Conservation (phyloP, 2,113 vertebrate species). For the Eurystomus gularis region DNA sequence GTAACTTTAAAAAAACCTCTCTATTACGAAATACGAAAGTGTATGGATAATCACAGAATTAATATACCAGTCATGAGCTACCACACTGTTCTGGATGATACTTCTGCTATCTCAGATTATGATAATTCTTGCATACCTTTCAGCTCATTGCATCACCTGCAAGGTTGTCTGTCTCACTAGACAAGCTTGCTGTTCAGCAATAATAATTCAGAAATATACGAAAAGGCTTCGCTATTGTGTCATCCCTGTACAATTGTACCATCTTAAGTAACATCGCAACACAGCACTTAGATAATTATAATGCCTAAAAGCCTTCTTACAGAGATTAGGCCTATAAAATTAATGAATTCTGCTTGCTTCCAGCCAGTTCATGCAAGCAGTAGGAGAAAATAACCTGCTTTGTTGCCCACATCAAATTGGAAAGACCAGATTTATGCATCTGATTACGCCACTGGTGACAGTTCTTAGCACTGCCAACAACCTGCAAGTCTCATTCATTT, state of each 20-base stretch:
- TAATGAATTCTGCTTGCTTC: conserved; percentile 15
- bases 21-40: neutral
- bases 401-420: neutral
- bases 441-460: neutral
- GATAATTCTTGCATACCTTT: neutral
- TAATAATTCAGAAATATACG: neutral
- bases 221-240: neutral
- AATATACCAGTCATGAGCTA: neutral
- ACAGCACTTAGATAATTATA: neutral
- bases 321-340: conserved; percentile 17
- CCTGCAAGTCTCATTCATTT: neutral
- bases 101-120: neutral
- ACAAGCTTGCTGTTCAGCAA: neutral
- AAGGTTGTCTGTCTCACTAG: neutral
- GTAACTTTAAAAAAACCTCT: neutral
- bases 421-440: neutral
- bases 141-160: neutral
- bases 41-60: neutral
- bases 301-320: conserved; percentile 22
- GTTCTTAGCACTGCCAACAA: neutral
- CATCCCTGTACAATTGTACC: neutral
- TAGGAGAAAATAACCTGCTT: neutral
- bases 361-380: neutral
- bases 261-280: neutral
- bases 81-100: neutral